Base-by-base conservation (phyloP, 2,113 vertebrate species). In the Ammodytes dubius region DNA sequence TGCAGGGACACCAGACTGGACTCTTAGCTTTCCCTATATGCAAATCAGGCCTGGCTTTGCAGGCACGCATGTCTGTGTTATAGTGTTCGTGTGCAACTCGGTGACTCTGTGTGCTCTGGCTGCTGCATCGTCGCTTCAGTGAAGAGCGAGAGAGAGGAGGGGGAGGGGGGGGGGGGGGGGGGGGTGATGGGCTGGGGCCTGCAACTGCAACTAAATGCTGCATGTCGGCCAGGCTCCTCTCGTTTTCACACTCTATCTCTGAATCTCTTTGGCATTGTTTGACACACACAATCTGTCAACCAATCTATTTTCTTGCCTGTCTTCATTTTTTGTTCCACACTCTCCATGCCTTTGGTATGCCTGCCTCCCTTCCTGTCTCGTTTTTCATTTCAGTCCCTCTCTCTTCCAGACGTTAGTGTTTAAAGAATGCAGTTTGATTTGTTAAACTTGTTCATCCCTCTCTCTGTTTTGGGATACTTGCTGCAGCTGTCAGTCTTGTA, bases 1-100 rank as follows among this genome's bases (percentile, higher is more conserved):
- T 85, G 69, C 60, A 76, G 78, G 77, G 75, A 72, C 43, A 66
- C 52, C 81, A 82, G 27, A 60, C 45, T 15, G 65, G 79, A 87
- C 81, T 88, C 81, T 71, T 61, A 64, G 57, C 52, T 88, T 92
- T 91, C 61, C 82, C 72, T 92, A 27, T 27, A 27, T 85, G 85
- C 81, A 91, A 91, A 93, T 70, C 78, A 88, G 78, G 59, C 86
- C 74, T 49, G 37, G 49, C 47, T 76, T 53, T 77, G 45, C 17
- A 74, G 79, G 69, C 27, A 63, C 35, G 76, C 13, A 65, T 71
- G 61, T 56, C 43, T 64, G 65, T 59, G 15, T 45, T 47, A 58
- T 47, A 58, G 46, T 53, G 60, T 39, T 63, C 37, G 45, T 54
- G 7, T 79, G 56, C 40, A 53, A 65, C 47, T 74, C 47, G 10